These are phyloP conservation scores for Bombus pyrosoma DNA, from an alignment of 1,140 invertebrate genomes.

Conservation along the genomic window DNA sequence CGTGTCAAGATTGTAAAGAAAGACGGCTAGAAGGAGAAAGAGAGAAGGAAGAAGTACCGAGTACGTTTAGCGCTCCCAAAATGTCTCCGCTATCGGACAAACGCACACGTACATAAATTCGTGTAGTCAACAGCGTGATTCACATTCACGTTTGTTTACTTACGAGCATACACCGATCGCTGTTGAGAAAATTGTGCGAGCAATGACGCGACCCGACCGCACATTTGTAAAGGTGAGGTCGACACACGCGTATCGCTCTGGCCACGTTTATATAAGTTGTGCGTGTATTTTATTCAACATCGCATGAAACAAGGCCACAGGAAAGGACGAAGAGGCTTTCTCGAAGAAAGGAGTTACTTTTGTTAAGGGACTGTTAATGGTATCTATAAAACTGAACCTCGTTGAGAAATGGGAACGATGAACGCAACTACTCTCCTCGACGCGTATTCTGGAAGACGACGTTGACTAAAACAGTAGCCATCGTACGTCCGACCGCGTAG, in stretches of 20 bases:
- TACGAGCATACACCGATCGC: background rate
- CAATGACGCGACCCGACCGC: no score
- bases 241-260: background rate
- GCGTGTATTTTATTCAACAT: background rate
- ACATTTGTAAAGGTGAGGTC: background rate
- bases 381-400: background rate
- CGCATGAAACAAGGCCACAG: background rate
- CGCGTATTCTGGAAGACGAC: background rate
- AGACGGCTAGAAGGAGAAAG: no score
- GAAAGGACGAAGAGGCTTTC: background rate
- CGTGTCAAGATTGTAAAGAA: slow-evolving; percentile 12
- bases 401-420: background rate
- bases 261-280: background rate
- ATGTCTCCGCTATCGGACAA: background rate
- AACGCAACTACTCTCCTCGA: background rate
- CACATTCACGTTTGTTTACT: background rate
- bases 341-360: no score
- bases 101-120: background rate
- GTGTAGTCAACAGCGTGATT: background rate
- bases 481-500: background rate
- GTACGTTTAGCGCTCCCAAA: background rate
- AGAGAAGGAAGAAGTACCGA: background rate
- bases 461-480: slow-evolving; percentile 3
- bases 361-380: background rate
- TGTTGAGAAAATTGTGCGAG: slow-evolving; percentile 1